Evolutionary conservation across 1,140 invertebrate genomes (phyloP).

Genomic region (Achroia grisella): DNA sequence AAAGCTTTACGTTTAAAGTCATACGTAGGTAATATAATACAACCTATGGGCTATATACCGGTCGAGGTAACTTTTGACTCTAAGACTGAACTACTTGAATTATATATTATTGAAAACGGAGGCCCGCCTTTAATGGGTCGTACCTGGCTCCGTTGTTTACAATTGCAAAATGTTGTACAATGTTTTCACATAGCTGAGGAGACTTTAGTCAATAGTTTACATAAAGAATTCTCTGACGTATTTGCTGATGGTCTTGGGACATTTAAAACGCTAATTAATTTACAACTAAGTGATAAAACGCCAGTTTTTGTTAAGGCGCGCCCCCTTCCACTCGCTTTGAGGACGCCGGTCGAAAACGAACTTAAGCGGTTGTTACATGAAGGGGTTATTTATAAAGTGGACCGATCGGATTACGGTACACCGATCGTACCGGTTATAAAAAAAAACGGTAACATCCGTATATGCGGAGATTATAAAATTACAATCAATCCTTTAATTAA

Average conservation of each 20-base stretch:
- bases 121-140: constrained; percentile 41
- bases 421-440: no score
- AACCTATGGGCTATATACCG: constrained; percentile 10
- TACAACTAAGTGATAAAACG: background rate
- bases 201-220: background rate
- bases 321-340: constrained; percentile 41
- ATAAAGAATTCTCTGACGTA: background rate
- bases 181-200: background rate
- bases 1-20: constrained; percentile 6
- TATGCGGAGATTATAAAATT: no score
- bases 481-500: constrained; percentile 30
- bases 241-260: constrained; percentile 1
- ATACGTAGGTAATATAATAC: constrained; percentile 11
- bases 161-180: background rate
- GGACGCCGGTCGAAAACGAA: constrained; percentile 45
- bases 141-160: constrained; percentile 16
- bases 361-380: constrained; percentile 36
- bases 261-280: background rate
- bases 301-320: constrained; percentile 27
- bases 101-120: constrained; percentile 17
- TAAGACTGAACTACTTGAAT: constrained; percentile 1
- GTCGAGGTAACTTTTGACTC: constrained; percentile 5
- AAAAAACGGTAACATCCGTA: no score
- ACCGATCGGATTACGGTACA: constrained; percentile 25
- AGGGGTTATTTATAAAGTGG: constrained; percentile 25